Conservation (phyloP, 1,140 invertebrate species). For the Pararge aegeria region DNA sequence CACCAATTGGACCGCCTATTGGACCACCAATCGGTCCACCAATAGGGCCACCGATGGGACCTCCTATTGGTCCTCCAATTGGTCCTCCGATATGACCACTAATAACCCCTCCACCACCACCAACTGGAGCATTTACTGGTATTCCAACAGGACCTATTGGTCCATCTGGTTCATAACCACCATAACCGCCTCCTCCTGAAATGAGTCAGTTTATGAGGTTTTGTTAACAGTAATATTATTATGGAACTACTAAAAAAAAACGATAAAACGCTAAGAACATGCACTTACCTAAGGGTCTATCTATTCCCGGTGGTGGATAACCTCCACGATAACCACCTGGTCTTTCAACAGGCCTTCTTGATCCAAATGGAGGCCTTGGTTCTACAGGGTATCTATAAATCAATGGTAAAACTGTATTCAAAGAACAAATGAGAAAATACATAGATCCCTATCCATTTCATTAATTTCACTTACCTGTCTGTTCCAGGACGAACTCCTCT, state of each 20-base stretch:
- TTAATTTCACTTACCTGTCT: conserved; percentile 58
- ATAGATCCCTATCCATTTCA: no score
- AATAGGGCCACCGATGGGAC: conserved; percentile 49
- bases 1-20: conserved; percentile 44
- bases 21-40: conserved; percentile 56
- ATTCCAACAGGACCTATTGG: conserved; percentile 52
- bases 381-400: conserved; percentile 61
- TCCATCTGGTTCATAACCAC: conserved; percentile 59
- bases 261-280: not conserved
- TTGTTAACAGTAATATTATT: not conserved
- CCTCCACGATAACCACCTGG: conserved; percentile 61
- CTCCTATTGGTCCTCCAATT: conserved; percentile 45
- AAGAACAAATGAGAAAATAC: no score
- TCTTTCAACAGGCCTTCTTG: conserved; percentile 57
- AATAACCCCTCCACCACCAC: conserved; percentile 30
- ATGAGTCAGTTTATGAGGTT: not conserved
- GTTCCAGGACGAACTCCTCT: conserved; percentile 54
- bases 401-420: not conserved
- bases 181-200: conserved; percentile 42
- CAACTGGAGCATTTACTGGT: conserved; percentile 35
- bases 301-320: conserved; percentile 58
- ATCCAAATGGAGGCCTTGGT: conserved; percentile 60
- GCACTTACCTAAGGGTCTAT: conserved; percentile 57
- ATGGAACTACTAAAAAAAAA: not conserved
- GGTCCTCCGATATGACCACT: conserved; percentile 53